Percentiles rank a stretch among this genome's conserved stretches.
These are phyloP conservation scores for Drosophila pseudotalamancana DNA, from an alignment of 2,888 invertebrate genomes.

Conservation along the genomic window DNA sequence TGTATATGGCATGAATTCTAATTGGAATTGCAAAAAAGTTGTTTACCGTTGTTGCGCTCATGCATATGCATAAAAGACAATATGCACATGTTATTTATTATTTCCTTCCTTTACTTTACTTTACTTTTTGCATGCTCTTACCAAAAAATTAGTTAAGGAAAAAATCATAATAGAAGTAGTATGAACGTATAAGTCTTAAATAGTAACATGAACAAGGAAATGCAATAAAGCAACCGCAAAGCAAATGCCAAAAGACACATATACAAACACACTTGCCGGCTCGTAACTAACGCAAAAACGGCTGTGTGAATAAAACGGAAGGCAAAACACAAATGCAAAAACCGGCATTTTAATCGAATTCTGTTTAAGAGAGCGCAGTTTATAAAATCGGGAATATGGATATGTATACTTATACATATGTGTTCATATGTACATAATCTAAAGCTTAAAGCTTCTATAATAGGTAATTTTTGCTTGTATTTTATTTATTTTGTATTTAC, in stretches of 20 bases:
- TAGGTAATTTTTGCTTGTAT: constrained; percentile 29
- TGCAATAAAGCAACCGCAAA: constrained; percentile 33
- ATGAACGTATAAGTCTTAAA: constrained; percentile 28
- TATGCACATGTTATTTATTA: constrained; percentile 29
- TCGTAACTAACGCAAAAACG: constrained; percentile 38
- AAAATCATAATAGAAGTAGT: constrained; percentile 22
- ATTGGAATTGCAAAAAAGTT: constrained; percentile 51
- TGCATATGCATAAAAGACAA: constrained; percentile 47
- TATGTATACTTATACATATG: constrained; percentile 3
- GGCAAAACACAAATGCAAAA: constrained; percentile 46
- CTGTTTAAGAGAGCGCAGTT: constrained; percentile 25
- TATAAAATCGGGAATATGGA: constrained; percentile 15
- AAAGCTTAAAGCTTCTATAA: constrained; percentile 42
- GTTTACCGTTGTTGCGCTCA: constrained; percentile 44
- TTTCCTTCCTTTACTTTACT: constrained; percentile 14
- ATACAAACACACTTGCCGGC: not conserved
- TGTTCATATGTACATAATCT: not conserved
- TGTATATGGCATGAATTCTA: constrained; percentile 16
- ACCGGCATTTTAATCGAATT: constrained; percentile 67
- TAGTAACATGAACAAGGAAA: constrained; percentile 44
- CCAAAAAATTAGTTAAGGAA: too few relatives aligned
- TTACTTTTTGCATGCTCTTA: not conserved
- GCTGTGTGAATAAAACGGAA: constrained; percentile 32
- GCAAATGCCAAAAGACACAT: constrained; percentile 25
- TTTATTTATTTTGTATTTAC: constrained; percentile 65